These are phyloP conservation scores for Pristionchus exspectatus DNA, from an alignment of 2,888 invertebrate species.

Conservation along the genomic window DNA sequence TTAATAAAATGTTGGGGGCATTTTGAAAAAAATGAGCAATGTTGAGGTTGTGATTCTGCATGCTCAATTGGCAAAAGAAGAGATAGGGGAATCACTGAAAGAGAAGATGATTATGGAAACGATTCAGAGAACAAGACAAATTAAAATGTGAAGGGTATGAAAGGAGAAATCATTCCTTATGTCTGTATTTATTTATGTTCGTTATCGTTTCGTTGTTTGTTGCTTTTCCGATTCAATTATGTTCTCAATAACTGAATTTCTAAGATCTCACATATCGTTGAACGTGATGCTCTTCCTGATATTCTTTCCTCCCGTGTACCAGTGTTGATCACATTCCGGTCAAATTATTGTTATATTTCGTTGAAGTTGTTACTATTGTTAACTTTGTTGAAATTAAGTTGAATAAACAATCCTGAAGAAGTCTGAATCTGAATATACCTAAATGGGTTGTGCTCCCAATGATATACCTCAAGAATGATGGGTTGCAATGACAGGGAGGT, in stretches of 20 bases:
- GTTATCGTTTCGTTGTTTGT: background rate
- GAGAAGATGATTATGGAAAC: background rate
- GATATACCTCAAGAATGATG: background rate
- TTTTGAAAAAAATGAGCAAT: too few species aligned
- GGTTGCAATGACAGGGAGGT: background rate
- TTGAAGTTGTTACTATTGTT: background rate
- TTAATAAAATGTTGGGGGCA: background rate
- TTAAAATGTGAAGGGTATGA: background rate
- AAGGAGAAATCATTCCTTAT: background rate
- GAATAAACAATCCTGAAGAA: background rate
- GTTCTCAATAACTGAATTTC: too few species aligned
- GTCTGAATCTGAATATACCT: background rate
- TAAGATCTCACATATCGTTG: too few species aligned
- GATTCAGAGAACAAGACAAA: background rate
- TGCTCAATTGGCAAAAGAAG: constrained; percentile 43
- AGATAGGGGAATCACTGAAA: constrained; percentile 8
- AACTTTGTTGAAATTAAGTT: background rate
- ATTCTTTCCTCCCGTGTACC: too few species aligned
- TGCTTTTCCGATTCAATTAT: background rate
- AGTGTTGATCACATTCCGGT: too few species aligned
- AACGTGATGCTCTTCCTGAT: too few species aligned
- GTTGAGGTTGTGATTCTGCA: background rate
- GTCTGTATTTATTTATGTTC: background rate
- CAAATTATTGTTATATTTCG: background rate
- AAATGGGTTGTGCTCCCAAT: background rate